These are phyloP conservation scores for Pinctada fucata DNA, from an alignment of 2,888 invertebrate species.

Conservation along the genomic window DNA sequence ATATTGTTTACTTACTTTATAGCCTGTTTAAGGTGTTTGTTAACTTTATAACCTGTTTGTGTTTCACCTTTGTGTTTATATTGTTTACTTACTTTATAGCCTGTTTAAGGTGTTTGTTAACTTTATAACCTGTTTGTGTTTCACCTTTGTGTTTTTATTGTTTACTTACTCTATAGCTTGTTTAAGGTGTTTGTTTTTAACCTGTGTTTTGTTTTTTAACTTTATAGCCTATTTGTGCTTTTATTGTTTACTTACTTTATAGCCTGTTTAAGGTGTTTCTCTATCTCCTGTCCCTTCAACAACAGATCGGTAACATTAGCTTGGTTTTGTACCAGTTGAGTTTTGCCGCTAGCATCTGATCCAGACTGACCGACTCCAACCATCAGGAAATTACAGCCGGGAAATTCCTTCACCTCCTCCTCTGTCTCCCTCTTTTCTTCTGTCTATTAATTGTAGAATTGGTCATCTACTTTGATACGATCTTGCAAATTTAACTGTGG, in stretches of 20 bases:
- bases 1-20: too few species aligned
- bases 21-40: too few species aligned
- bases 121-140: too few species aligned
- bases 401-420: conserved; percentile 15
- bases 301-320: conserved; percentile 38
- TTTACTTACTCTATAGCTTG: too few species aligned
- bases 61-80: too few species aligned
- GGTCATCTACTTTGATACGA: too few species aligned
- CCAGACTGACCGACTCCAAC: conserved; percentile 50
- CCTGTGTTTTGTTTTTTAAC: neutral
- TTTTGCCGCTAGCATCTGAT: conserved; percentile 33
- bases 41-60: too few species aligned
- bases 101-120: conserved; percentile 44
- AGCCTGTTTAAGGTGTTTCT: conserved; percentile 43
- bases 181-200: too few species aligned
- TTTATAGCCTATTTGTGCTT: too few species aligned
- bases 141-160: too few species aligned
- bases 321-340: conserved; percentile 10
- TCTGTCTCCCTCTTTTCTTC: conserved; percentile 3
- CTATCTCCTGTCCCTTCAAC: conserved; percentile 35
- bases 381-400: conserved; percentile 60
- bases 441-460: neutral
- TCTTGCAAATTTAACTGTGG: too few species aligned
- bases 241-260: conserved; percentile 45
- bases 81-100: conserved; percentile 45